Evolutionary conservation across 2,888 invertebrate genomes (phyloP).

Genomic region (Pherbina coryleti): DNA sequence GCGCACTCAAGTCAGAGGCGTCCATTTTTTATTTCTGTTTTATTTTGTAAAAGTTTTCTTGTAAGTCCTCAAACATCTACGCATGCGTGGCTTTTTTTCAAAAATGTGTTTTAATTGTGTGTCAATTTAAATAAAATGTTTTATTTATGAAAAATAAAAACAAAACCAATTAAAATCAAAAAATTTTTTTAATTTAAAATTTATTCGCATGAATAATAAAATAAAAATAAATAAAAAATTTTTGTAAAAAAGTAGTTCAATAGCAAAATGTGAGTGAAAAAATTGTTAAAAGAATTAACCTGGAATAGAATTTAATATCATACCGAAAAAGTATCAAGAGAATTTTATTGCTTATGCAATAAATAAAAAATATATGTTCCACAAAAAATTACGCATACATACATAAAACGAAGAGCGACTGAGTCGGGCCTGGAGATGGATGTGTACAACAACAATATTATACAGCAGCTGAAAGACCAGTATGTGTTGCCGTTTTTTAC

Average conservation of each 20-base stretch:
- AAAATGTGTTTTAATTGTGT: slow-evolving; percentile 2
- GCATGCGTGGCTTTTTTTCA: neutral
- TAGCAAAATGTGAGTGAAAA: neutral
- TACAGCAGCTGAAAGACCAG: slow-evolving; percentile 28
- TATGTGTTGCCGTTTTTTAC: slow-evolving; percentile 24
- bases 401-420: no score
- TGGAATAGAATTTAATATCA: no score
- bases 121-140: neutral
- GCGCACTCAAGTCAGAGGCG: neutral
- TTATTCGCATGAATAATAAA: neutral
- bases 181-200: neutral
- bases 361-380: no score
- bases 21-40: neutral
- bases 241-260: neutral
- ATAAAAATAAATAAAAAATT: neutral
- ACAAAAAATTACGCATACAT: no score
- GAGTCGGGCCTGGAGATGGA: no score
- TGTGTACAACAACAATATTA: slow-evolving; percentile 31
- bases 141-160: neutral
- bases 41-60: no score
- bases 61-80: neutral
- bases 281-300: neutral
- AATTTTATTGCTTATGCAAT: no score
- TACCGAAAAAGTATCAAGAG: no score
- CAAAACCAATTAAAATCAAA: neutral